Base-by-base conservation (phyloP, 2,797 vertebrate genomes). In the Catharus ustulatus region DNA sequence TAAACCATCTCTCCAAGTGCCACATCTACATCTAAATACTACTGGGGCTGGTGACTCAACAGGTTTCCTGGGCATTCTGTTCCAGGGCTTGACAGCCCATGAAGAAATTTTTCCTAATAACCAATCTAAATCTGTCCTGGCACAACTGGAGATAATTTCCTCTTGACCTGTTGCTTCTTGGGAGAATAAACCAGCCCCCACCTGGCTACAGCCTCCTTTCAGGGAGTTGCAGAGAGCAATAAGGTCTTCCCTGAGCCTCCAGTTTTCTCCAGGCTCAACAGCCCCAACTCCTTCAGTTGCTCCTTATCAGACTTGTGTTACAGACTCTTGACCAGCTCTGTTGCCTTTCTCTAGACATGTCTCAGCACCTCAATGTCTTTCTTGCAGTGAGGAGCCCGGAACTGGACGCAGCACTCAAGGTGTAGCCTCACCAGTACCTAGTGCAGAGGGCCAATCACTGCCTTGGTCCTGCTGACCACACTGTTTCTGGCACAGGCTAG, bases 341-440 rank as follows among this genome's bases (percentile, higher is more conserved):
- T 54, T 82, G 23, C 20, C 26, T 2, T 26, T 54, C 32, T 64
- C 32, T 87, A 46, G 64, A 11, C 32, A 2, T 0, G 0, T 10
- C 16, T 23, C 46, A 59, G 32, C 17, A 5, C 46, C 6, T 77
- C 42, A 3, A 0, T 49, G 17, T 24, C 17, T 15, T 20, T 13
- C 17, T 16, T 59, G 34, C 9, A 32, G 17, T 27, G 17, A 72
- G 29, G 13, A 32, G 12, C 29, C 34, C 58, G 43, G 54, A 49
- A 20, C 20, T 23, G 29, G 16, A 5, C 34, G 15, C 7, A 16
- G 34, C 0, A 8, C 10, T 61, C 0, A 1, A 30, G 27, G 1
- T 30, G 29, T 2, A 1, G 21, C 23, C 5, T 82, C 42, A 11
- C 10, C 36, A 66, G 16, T 22, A 23, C 71, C 0, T 0, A 19